Base-by-base conservation (phyloP, 2,113 vertebrate species). In the Rallus limicola region DNA sequence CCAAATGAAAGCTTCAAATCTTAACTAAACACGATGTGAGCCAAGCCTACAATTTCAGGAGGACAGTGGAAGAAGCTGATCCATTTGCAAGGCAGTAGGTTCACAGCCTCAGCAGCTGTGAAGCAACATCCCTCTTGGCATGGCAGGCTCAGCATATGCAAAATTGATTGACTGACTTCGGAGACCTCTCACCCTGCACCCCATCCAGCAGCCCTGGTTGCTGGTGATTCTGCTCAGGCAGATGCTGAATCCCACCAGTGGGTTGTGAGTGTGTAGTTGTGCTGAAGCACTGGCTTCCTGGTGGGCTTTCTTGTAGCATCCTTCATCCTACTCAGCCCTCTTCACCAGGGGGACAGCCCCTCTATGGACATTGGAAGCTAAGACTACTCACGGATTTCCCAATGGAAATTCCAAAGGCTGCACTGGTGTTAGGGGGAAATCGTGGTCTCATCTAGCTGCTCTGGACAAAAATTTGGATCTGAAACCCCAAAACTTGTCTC, bases 241-340 rank as follows among this genome's bases (percentile, higher is more conserved):
- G 48, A 46, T 0, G 3, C 25, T 0, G 0, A 77, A 59, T n/a
- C 14, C 24, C 5, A 1, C 2, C 4, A 42, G n/a, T 6, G 10
- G n/a, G 10, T 50, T 72, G 25, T 21, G 40, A 44, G 25, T 0
- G 0, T 63, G 29, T 40, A 23, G 53, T 81, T 77, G 46, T 85
- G 59, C 16, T 2, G 6, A 20, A 62, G 18, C 3, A 5, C 40
- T 62, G 75, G 16, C 64, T 71, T 81, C 58, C 31, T 38, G 29
- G 5, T 55, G 31, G 19, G 63, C 18, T 21, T 80, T 76, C 58
- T n/a, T 40, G 40, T 24, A 82, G 55, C 40, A 24, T 64, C 84
- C 10, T 77, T 82, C 48, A 48, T 48, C 48, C 21, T 58, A 46
- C 18, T 42, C 24, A 71, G 34, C 16, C 42, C 46, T 82, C 26